Evolutionary conservation across 2,888 invertebrate genomes (phyloP), one percentile per base, ranked within the genome.

Genomic region (Agrotis clavis): DNA sequence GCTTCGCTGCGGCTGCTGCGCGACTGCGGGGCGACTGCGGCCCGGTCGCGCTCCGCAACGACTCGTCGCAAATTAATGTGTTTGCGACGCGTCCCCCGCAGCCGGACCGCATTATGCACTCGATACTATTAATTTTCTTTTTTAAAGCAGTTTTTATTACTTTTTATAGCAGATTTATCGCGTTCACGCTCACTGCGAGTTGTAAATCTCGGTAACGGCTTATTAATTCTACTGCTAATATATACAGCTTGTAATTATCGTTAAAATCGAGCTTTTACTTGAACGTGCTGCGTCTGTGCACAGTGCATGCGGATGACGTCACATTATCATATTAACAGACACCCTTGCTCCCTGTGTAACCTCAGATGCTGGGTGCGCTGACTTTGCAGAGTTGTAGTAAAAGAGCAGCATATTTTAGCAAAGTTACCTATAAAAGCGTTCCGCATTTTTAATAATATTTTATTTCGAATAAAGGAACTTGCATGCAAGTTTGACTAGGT

Each of bases 221-320:
- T 81, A 82, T 81, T 81, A 82, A 82, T 82, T 81, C 82, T 72
- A 78, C 79, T 82, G 67, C 74, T 81, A 81, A 81, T 77, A 77
- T 76, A 80, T 70, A 72, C 73, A 21, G 70, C 48, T 72, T 72
- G 69, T 73, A 77, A 77, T 73, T 73, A 81, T 81, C 67, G 68
- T 64, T 69, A 30, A 60, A 57, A 64, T 67, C 67, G 56, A 57
- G 60, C 53, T 56, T 60, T 56, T 60, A 35, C 47, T 63, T 48
- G 48, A 67, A 7, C 30, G 51, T 16, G 51, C 50, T 35, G 64
- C 48, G 62, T 51, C n/a, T 50, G 19, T 61, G 67, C 50, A 66
- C 2, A 4, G 35, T 57, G 57, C 57, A 35, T 35, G 63, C 30
- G 18, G 19, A 30, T 68, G 65, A 51, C 66, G 63, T 66, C 25